Conservation (phyloP, 2,888 invertebrate genomes). For the Electrophaes corylata region DNA sequence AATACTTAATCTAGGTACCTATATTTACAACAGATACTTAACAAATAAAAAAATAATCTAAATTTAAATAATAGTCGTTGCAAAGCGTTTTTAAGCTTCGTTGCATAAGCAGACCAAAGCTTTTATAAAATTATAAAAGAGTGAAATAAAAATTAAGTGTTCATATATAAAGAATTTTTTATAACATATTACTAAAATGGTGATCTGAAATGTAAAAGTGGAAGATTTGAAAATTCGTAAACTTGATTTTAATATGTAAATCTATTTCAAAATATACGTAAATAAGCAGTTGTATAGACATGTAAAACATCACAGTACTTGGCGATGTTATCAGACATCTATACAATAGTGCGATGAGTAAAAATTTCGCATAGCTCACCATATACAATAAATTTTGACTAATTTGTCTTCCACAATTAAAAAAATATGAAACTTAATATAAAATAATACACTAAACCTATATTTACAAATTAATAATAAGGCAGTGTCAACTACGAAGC, state of each 20-base stretch:
- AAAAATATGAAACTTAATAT: constrained; percentile 33
- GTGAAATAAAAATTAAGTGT: constrained; percentile 4
- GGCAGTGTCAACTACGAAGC: constrained; percentile 81
- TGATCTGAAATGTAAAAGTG: not conserved
- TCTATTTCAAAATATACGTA: not conserved
- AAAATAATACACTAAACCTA: constrained; percentile 53
- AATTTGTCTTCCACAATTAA: constrained; percentile 22
- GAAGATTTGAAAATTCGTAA: not conserved
- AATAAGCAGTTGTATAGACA: constrained; percentile 71
- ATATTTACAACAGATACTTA: constrained; percentile 80
- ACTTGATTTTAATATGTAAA: too few species aligned
- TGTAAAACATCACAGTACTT: constrained; percentile 74
- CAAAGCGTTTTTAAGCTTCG: constrained; percentile 65
- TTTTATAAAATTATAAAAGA: constrained; percentile 32
- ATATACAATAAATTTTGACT: constrained; percentile 19
- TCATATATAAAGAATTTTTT: too few species aligned
- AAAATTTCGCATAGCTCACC: constrained; percentile 27
- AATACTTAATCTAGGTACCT: constrained; percentile 67
- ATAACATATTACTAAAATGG: not conserved
- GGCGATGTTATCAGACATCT: constrained; percentile 81
- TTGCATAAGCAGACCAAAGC: constrained; percentile 57
- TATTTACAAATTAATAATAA: constrained; percentile 75
- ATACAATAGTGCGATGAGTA: constrained; percentile 57
- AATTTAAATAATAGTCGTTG: constrained; percentile 69
- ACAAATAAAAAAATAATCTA: constrained; percentile 62